These are phyloP conservation scores for Megathymus violae DNA, from an alignment of 1,140 invertebrate species.

Conservation along the genomic window DNA sequence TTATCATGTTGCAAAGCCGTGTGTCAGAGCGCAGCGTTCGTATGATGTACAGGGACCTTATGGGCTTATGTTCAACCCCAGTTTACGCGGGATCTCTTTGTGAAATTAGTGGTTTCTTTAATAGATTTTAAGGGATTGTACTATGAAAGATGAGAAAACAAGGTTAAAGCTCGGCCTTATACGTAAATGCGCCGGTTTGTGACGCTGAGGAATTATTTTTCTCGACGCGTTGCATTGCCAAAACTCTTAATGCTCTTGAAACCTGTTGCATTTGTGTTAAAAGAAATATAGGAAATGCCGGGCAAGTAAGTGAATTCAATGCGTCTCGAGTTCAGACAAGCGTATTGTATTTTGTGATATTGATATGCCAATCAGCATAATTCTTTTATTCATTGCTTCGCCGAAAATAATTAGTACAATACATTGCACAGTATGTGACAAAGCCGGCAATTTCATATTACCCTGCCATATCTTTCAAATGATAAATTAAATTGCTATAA, in stretches of 20 bases:
- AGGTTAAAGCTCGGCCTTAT: slow-evolving; percentile 19
- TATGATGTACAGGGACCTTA: slow-evolving; percentile 73
- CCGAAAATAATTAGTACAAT: too few relatives aligned
- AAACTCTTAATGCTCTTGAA: slow-evolving; percentile 41
- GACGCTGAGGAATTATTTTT: slow-evolving; percentile 42
- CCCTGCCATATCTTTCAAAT: too few relatives aligned
- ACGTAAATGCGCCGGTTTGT: slow-evolving; percentile 19
- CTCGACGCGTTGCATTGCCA: slow-evolving; percentile 41
- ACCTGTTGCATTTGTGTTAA: slow-evolving; percentile 40
- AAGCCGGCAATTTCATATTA: too few relatives aligned
- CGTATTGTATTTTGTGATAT: slow-evolving; percentile 14
- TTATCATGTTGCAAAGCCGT: slow-evolving; percentile 74
- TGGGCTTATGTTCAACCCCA: slow-evolving; percentile 59
- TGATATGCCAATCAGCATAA: too few relatives aligned
- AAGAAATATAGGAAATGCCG: slow-evolving; percentile 30
- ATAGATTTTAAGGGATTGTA: slow-evolving; percentile 46
- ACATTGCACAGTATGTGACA: too few relatives aligned
- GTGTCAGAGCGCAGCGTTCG: slow-evolving; percentile 62
- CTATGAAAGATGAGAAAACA: slow-evolving; percentile 12
- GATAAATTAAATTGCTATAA: too few relatives aligned
- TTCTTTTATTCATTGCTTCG: too few relatives aligned
- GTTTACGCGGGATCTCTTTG: slow-evolving; percentile 38
- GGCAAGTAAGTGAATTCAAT: slow-evolving; percentile 34
- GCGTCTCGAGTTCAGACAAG: slow-evolving; percentile 10
- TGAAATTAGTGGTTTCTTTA: slow-evolving; percentile 62